Percentiles rank a stretch among this genome's conserved stretches.
These are phyloP conservation scores for Megalops atlanticus DNA, from an alignment of 2,113 vertebrate species.

Conservation along the genomic window DNA sequence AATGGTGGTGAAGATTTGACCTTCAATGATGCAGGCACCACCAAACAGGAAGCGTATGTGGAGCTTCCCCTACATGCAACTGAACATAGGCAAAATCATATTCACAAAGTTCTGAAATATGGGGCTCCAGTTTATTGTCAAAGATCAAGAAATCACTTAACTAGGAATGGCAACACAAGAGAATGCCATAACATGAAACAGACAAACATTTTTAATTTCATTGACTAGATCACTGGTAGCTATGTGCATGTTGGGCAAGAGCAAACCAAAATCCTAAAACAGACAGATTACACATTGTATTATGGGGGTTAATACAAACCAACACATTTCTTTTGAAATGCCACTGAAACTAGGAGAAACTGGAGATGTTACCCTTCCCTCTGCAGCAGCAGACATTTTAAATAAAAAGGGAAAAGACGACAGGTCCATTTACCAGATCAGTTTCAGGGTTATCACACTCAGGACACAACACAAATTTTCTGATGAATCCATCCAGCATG, in stretches of 20 bases:
- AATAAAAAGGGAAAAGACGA: neutral
- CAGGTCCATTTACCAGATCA: conserved; percentile 80
- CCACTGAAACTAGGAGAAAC: neutral
- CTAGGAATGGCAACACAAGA: neutral
- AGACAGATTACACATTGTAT: too few relatives aligned
- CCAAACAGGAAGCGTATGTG: neutral
- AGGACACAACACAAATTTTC: conserved; percentile 99
- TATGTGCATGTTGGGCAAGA: too few relatives aligned
- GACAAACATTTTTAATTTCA: neutral
- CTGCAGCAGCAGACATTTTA: neutral
- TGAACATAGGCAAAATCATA: neutral
- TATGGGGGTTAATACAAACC: neutral
- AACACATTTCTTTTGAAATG: neutral
- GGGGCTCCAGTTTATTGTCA: neutral
- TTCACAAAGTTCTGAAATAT: neutral
- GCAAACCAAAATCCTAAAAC: neutral
- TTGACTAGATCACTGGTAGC: too few relatives aligned
- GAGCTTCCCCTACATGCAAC: neutral
- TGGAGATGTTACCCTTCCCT: neutral
- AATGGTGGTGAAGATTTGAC: neutral
- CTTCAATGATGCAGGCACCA: neutral
- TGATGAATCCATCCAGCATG: conserved; percentile 99
- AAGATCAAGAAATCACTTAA: neutral
- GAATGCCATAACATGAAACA: neutral
- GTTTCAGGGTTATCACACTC: conserved; percentile 99